Evolutionary conservation across 2,888 invertebrate species (phyloP), one percentile per base, ranked within the genome.

Genomic region (Macrophya alboannulata): DNA sequence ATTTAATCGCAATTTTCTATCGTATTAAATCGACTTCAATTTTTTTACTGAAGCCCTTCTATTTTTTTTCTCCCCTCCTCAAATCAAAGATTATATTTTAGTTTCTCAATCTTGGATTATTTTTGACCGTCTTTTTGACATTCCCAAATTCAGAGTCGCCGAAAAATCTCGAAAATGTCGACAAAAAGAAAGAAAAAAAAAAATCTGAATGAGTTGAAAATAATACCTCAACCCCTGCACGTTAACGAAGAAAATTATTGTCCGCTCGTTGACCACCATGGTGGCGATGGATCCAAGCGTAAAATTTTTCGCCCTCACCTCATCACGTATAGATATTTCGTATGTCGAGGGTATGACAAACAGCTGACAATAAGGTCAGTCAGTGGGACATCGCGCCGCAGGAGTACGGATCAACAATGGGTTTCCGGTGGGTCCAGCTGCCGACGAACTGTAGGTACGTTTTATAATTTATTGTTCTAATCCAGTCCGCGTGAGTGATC

Each of bases 381-480:
- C 81, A 43, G 59, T 59, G 59, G 81, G 81, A 81, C 37, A 81
- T 81, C 76, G 76, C 51, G 31, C 51, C 31, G 8, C 51, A 51
- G 79, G 59, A 21, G 43, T 62, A 21, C 21, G 81, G 81, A 81
- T 81, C 81, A 62, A 62, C 81, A 81, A 59, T 62, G 81, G 81
- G 4, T 81, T 59, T 62, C 81, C 81, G 59, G 21, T 62, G 9
- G 81, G 62, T 81, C 51, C 77, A 51, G 31, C 51, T 40, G 48
- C 77, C 51, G 3, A 17, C 17, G 77, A 51, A 25, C 25, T 6
- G 76, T 71, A 40, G 45, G 45, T 45, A 74, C 43, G 31, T 83
- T 83, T 83, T 83, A 83, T 83, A 45, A 83, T 83, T 83, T 83
- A 83, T 83, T 68, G 83, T 71, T 71, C 83, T 83, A 83, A 83